Evolutionary conservation across 2,888 invertebrate species (phyloP), one percentile per base, ranked within the genome.

Genomic region (Anoncus sp.): DNA sequence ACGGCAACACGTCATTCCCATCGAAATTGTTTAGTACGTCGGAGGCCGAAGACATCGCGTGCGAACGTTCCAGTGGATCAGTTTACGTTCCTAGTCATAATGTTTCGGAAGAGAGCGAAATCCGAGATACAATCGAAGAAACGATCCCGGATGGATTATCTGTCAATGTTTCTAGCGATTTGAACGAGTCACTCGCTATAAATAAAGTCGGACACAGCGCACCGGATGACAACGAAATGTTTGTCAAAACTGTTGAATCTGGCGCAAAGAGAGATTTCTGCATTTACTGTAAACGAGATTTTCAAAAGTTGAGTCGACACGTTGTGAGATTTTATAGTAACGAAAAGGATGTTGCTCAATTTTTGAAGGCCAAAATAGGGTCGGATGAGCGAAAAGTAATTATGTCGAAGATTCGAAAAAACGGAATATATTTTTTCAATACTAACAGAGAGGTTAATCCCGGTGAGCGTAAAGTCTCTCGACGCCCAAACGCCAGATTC

Each of bases 251-350:
- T 6, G 51, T 57, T 1, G 70, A 75, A 14, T 47, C 47, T n/a
- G 70, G 70, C 6, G 27, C 38, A 2, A 80, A 72, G 20, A 72
- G 66, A 47, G 72, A 75, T 51, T 80, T 67, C 38, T 75, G 80
- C 27, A 43, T 62, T 6, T 78, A 73, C 35, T 81, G 78, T 40
- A 65, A 73, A 45, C 78, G 22, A 5, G 66, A 78, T n/a, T n/a
- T n/a, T n/a, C n/a, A 12, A 78, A 81, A 51, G 35, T 40, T 81
- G 20, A 53, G 71, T 31, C 75, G 78, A 9, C 78, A 81, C 53
- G 47, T 81, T 14, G 49, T 20, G 1, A 35, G 69, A 57, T 27
- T 51, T 10, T 69, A 81, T 59, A 24, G 27, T 4, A 10, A 51
- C 2, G 74, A 70, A 35, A 35, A 70, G 38, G 69, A 75, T 14